phyloP scores from a whole-genome alignment of 2,888 invertebrate species.

The Oscheius sp. region DNA sequence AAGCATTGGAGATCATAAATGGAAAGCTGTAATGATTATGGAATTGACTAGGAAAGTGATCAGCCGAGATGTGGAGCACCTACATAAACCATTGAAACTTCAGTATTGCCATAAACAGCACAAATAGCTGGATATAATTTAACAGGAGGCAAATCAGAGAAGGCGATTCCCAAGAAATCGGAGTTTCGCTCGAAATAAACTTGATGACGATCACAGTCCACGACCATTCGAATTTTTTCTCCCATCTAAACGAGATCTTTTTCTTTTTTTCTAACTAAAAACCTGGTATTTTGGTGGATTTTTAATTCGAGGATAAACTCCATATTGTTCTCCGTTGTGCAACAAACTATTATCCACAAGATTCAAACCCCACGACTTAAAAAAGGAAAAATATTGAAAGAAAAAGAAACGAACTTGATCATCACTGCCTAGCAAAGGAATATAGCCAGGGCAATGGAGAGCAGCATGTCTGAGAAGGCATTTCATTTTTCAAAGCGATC shows the following conservation, averaged over 20 bases:
- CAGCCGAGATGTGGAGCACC: slow-evolving; percentile 83
- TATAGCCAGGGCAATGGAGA: slow-evolving; percentile 92
- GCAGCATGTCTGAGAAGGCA: slow-evolving; percentile 79
- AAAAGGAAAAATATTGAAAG: no score
- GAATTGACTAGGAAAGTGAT: slow-evolving; percentile 18
- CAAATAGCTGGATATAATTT: slow-evolving; percentile 93
- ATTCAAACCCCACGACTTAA: slow-evolving; percentile 99
- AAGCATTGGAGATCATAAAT: slow-evolving; percentile 2
- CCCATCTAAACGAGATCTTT: slow-evolving; percentile 79
- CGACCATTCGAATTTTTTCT: slow-evolving; percentile 92
- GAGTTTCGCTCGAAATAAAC: slow-evolving; percentile 89
- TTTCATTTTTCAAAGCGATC: background rate
- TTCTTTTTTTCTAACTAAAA: background rate
- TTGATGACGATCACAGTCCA: slow-evolving; percentile 96
- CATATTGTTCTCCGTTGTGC: slow-evolving; percentile 84
- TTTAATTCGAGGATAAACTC: slow-evolving; percentile 74
- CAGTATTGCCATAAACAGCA: slow-evolving; percentile 98
- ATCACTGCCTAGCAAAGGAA: slow-evolving; percentile 90
- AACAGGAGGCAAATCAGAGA: slow-evolving; percentile 70
- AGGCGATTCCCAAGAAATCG: slow-evolving; percentile 89
- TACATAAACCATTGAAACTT: slow-evolving; percentile 97
- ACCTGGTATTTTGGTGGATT: slow-evolving; percentile 90
- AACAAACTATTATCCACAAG: slow-evolving; percentile 94
- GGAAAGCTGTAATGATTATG: background rate
- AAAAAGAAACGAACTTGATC: no score